Evolutionary conservation across 1,140 invertebrate species (phyloP).

Genomic region (Platorchestia sp.): DNA sequence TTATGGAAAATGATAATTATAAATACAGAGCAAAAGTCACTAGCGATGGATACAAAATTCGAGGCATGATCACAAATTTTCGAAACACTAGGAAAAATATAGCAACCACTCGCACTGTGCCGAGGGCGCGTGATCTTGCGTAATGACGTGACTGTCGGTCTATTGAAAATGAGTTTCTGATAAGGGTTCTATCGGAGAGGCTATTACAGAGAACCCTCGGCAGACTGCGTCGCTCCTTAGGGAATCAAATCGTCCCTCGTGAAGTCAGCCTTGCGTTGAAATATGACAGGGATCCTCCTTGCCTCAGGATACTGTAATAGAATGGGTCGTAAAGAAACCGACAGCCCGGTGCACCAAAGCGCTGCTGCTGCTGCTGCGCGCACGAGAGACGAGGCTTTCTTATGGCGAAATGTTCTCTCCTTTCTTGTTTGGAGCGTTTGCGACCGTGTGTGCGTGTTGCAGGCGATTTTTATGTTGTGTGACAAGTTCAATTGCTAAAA

Average conservation of each 20-base stretch:
- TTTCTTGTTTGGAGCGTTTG: too few species aligned
- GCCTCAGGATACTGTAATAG: slow-evolving; percentile 5
- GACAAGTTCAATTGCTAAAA: too few species aligned
- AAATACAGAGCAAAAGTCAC: too few species aligned
- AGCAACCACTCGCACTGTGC: neutral
- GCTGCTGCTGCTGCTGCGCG: too few species aligned
- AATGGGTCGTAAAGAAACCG: slow-evolving; percentile 24
- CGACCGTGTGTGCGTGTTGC: too few species aligned
- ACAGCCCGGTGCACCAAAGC: too few species aligned
- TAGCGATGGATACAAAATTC: too few species aligned
- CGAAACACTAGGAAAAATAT: neutral
- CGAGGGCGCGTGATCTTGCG: neutral
- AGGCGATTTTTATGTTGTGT: too few species aligned
- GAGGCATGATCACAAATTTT: neutral
- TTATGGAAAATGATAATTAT: too few species aligned
- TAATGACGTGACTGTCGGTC: neutral
- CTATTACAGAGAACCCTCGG: slow-evolving; percentile 42
- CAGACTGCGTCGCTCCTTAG: slow-evolving; percentile 23
- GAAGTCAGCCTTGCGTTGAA: slow-evolving; percentile 45
- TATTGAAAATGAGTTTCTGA: slow-evolving; percentile 42
- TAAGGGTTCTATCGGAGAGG: slow-evolving; percentile 38
- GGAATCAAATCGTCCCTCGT: slow-evolving; percentile 39
- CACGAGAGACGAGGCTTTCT: too few species aligned
- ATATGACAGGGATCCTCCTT: slow-evolving; percentile 44
- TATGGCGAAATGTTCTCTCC: too few species aligned